These are phyloP conservation scores for Barbus barbus DNA, from an alignment of 2,113 vertebrate species.

Conservation along the genomic window DNA sequence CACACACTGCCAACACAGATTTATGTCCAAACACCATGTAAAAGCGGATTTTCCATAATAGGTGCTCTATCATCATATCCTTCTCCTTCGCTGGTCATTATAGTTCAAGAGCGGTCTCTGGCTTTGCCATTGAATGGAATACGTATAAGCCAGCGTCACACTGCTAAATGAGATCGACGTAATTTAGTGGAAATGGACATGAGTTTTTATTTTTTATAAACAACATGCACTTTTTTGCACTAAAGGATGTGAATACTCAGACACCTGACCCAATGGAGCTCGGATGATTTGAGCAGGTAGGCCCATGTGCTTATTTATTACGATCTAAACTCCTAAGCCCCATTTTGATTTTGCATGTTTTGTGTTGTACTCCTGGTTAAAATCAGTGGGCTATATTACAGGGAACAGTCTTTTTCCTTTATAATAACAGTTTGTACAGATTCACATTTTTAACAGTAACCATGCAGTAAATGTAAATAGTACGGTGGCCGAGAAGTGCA, in stretches of 20 bases:
- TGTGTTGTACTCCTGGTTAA: neutral
- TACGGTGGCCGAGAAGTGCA: no score
- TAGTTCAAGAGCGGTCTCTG: neutral
- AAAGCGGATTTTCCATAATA: no score
- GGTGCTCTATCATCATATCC: no score
- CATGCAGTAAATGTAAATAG: neutral
- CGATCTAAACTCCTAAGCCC: neutral
- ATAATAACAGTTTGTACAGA: neutral
- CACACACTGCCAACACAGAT: no score
- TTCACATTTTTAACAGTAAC: neutral
- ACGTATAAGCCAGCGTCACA: no score
- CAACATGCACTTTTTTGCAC: no score
- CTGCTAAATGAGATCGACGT: neutral
- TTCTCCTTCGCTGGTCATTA: neutral
- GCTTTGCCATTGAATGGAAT: neutral
- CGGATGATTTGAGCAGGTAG: neutral
- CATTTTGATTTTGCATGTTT: neutral
- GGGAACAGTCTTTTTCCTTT: no score
- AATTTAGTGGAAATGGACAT: no score
- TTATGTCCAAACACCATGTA: no score
- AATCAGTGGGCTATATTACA: neutral
- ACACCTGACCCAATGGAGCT: neutral
- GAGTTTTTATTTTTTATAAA: no score
- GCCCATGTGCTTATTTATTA: neutral
- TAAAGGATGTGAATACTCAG: neutral